A percentile compares a stretch with the other conserved stretches of the same genome.
Evolutionary conservation across 2,113 vertebrate species (phyloP).

Genomic region (Oncorhynchus masou): DNA sequence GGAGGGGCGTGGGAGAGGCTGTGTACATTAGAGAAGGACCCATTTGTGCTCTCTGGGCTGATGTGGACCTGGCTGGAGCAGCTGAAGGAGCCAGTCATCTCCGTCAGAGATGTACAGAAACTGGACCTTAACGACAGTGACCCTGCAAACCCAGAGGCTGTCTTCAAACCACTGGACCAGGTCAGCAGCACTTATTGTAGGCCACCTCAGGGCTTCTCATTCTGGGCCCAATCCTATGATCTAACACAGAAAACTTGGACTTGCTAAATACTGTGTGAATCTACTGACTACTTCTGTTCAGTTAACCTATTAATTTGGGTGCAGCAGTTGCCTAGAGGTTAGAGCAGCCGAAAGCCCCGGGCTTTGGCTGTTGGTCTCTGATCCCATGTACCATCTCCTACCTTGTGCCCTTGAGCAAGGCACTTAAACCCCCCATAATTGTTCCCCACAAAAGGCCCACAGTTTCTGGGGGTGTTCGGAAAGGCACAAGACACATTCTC

Average conservation of each 20-base stretch:
- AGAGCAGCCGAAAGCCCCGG: not conserved
- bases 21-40: slow-evolving; percentile 82
- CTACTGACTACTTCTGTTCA: too few species aligned
- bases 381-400: too few species aligned
- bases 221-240: not conserved
- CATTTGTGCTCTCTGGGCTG: slow-evolving; percentile 86
- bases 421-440: too few species aligned
- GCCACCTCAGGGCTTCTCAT: not conserved
- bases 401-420: not conserved
- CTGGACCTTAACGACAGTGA: slow-evolving; percentile 61
- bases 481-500: too few species aligned
- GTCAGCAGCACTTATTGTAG: slow-evolving; percentile 52
- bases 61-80: slow-evolving; percentile 99
- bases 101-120: slow-evolving; percentile 70
- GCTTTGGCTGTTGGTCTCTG: too few species aligned
- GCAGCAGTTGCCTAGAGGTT: not conserved
- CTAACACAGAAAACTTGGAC: not conserved
- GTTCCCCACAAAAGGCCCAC: too few species aligned
- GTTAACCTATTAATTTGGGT: too few species aligned
- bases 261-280: not conserved
- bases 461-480: too few species aligned
- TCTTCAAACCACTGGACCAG: slow-evolving; percentile 80
- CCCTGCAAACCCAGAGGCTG: slow-evolving; percentile 64
- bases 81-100: slow-evolving; percentile 88
- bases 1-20: slow-evolving; percentile 91